phyloP scores from a whole-genome alignment of 2,797 vertebrate species.

The Discoglossus pictus region DNA sequence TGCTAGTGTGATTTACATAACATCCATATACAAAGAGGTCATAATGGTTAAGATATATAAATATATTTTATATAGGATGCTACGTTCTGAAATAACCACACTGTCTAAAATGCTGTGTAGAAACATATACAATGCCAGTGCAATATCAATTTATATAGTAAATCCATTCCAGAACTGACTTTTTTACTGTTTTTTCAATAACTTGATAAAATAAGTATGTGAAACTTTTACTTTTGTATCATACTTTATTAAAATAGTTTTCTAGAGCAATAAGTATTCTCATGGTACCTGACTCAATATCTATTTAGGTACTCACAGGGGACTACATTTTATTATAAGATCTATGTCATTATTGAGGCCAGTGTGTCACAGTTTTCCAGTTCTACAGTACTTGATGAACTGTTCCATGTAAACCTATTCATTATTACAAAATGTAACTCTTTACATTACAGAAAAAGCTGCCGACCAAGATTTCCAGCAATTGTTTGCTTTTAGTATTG shows the following conservation, averaged over 20 bases:
- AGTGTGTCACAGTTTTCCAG: conserved; percentile 25
- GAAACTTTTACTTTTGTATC: conserved; percentile 24
- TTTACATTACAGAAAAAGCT: neutral
- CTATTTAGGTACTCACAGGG: conserved; percentile 39
- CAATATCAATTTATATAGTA: no score
- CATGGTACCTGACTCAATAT: conserved; percentile 33
- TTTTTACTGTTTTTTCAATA: neutral
- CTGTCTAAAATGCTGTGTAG: no score
- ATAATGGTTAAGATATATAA: no score
- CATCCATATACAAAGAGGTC: no score
- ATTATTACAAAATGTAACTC: neutral
- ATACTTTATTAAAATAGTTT: conserved; percentile 41
- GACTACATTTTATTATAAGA: conserved; percentile 45
- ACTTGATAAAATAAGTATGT: conserved; percentile 25
- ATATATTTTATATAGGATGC: no score
- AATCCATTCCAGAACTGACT: no score
- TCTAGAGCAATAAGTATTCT: conserved; percentile 42
- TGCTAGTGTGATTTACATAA: no score
- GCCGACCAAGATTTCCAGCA: no score
- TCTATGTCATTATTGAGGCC: conserved; percentile 50
- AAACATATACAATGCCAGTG: no score
- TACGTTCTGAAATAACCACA: no score
- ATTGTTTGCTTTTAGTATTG: no score
- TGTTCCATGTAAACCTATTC: no score
- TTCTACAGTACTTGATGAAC: conserved; percentile 14